Base-by-base conservation (phyloP, 2,888 invertebrate genomes). In the Leucoma salicis region DNA sequence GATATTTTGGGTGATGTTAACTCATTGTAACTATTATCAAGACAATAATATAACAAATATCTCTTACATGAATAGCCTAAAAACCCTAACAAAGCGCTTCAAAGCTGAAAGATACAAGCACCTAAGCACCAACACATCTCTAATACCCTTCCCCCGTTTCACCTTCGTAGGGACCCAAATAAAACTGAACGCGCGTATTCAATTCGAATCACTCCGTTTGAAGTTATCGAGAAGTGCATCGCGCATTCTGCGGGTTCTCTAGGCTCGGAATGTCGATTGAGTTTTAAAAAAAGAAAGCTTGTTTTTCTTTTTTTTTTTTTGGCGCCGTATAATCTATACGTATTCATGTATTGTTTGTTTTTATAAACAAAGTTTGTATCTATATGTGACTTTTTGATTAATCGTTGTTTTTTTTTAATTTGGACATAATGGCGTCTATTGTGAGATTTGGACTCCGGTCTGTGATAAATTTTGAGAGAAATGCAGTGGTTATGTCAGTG, bases 351-450 rank as follows among this genome's bases (percentile, higher is more conserved):
- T 16, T 21, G 6, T 21, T 21, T 4, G 6, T 8, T 21, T 8
- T 28, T 29, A 6, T 6, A 29, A 29, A 29, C 3, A 11, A 10
- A 27, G 3, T 4, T 21, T 37, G 27, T 18, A 1, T n/a, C n/a
- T n/a, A n/a, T 35, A 16, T 18, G 13, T 27, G 35, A 39, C 15
- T 28, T 13, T 33, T n/a, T 35, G n/a, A 8, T 12, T 29, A 13
- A 10, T 29, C 2, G 10, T 41, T 45, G 38, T 40, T 35, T 33
- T 34, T 40, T 42, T 43, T 21, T 21, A 21, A 3, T 3, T 40
- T 46, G 48, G 38, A 53, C 49, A 79, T 77, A 62, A 91, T 91
- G 91, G 90, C 90, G 65, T 83, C 90, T 11, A 53, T 90, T 36
- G 70, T 87, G 62, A 77, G 86, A 63, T 65, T 82, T 45, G 87